These are phyloP conservation scores for Drosophila neocordata DNA, from an alignment of 1,140 invertebrate genomes.

Conservation along the genomic window DNA sequence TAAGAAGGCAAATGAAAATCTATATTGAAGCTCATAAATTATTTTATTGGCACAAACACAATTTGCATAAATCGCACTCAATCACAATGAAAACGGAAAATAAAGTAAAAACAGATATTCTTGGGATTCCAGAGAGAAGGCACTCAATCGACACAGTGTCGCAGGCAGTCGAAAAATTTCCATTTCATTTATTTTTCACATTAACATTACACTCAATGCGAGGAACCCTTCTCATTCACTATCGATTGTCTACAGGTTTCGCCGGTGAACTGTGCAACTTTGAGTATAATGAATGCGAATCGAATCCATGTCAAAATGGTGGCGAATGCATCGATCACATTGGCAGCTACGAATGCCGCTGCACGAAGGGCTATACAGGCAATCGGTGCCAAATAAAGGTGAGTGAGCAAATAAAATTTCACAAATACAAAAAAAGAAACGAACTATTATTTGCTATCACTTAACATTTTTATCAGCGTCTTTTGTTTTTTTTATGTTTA, in stretches of 20 bases:
- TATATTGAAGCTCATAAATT: constrained; percentile 68
- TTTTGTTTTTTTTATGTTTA: background rate
- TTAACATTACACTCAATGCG: constrained; percentile 59
- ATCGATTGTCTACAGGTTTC: constrained; percentile 84
- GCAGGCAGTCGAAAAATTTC: constrained; percentile 60
- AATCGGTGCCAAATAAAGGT: constrained; percentile 88
- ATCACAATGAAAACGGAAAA: constrained; percentile 62
- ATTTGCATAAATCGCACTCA: constrained; percentile 74
- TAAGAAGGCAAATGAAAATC: constrained; percentile 41
- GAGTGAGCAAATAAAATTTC: constrained; percentile 43
- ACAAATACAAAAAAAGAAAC: background rate
- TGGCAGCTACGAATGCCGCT: constrained; percentile 91
- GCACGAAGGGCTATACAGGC: constrained; percentile 91
- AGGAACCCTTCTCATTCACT: background rate
- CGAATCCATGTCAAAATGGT: constrained; percentile 92
- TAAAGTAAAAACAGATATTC: constrained; percentile 37
- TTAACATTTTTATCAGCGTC: background rate
- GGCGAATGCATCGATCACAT: constrained; percentile 91
- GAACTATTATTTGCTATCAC: background rate
- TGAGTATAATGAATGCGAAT: constrained; percentile 94
- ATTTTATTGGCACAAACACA: constrained; percentile 74
- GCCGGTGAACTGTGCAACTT: constrained; percentile 90
- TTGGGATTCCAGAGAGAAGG: constrained; percentile 11
- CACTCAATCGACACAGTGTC: constrained; percentile 23
- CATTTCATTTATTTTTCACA: constrained; percentile 78